Evolutionary conservation across 2,888 invertebrate genomes (phyloP).

Genomic region (Pinctada fucata): DNA sequence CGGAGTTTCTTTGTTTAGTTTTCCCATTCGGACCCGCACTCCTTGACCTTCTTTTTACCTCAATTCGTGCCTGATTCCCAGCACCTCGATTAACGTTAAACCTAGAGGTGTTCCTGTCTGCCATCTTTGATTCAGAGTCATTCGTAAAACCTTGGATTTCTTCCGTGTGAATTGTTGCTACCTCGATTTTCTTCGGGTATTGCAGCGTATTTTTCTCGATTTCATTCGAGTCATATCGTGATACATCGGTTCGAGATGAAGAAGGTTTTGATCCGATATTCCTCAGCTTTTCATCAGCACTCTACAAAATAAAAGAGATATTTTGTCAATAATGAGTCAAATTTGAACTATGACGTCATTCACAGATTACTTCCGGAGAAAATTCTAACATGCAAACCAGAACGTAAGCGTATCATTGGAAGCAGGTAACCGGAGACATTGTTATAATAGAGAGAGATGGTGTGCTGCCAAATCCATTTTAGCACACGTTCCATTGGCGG

Average conservation of each 20-base stretch:
- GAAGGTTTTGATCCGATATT: slow-evolving; percentile 57
- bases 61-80: slow-evolving; percentile 37
- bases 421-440: too few relatives aligned
- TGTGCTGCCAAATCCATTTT: too few relatives aligned
- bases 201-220: background rate
- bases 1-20: slow-evolving; percentile 50
- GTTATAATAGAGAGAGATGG: too few relatives aligned
- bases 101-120: slow-evolving; percentile 62
- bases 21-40: slow-evolving; percentile 66
- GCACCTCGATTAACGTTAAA: slow-evolving; percentile 35
- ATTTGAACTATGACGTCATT: background rate
- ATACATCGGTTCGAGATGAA: slow-evolving; percentile 6
- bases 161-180: too few relatives aligned
- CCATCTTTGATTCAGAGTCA: slow-evolving; percentile 47
- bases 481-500: too few relatives aligned
- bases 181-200: too few relatives aligned
- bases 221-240: background rate
- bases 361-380: too few relatives aligned
- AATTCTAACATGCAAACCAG: too few relatives aligned
- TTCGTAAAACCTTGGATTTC: background rate
- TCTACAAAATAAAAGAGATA: slow-evolving; percentile 54
- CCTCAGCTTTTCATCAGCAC: slow-evolving; percentile 70
- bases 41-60: slow-evolving; percentile 61
- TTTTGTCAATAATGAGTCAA: too few relatives aligned
- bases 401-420: too few relatives aligned